Conservation (phyloP, 2,797 vertebrate species). For the Lacerta viridis region DNA sequence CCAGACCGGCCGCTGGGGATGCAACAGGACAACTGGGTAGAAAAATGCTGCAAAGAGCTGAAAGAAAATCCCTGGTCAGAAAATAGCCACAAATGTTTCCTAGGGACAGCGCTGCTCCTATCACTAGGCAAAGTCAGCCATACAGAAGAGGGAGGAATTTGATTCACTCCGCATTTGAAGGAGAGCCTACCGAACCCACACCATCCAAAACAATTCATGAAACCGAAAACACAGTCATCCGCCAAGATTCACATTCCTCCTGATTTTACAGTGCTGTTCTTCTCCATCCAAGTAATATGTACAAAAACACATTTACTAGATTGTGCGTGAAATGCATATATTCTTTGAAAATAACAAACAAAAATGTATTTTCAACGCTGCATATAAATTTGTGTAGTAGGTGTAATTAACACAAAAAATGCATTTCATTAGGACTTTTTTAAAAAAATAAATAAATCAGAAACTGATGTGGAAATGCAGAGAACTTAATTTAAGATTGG, state of each 20-base stretch:
- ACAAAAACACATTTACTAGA: not conserved
- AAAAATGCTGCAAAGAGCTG: not conserved
- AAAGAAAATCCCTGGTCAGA: not conserved
- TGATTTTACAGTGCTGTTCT: not conserved
- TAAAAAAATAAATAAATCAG: too few relatives aligned
- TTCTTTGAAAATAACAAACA: not conserved
- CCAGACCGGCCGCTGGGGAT: not conserved
- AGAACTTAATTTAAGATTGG: not conserved
- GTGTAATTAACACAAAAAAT: not conserved
- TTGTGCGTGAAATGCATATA: too few relatives aligned
- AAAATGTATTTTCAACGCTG: not conserved
- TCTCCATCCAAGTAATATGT: not conserved
- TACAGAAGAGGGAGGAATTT: too few relatives aligned
- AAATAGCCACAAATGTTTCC: not conserved
- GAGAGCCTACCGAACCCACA: too few relatives aligned
- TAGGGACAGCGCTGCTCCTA: not conserved
- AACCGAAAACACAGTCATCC: not conserved
- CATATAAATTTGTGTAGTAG: too few relatives aligned
- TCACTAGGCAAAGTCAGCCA: too few relatives aligned
- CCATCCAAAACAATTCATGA: too few relatives aligned
- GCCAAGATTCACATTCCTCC: not conserved
- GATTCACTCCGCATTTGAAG: too few relatives aligned
- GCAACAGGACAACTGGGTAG: not conserved
- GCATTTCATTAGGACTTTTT: not conserved
- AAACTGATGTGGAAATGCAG: not conserved